Evolutionary conservation across 2,888 invertebrate species (phyloP), one percentile per base, ranked within the genome.

Genomic region (Tuta absoluta): DNA sequence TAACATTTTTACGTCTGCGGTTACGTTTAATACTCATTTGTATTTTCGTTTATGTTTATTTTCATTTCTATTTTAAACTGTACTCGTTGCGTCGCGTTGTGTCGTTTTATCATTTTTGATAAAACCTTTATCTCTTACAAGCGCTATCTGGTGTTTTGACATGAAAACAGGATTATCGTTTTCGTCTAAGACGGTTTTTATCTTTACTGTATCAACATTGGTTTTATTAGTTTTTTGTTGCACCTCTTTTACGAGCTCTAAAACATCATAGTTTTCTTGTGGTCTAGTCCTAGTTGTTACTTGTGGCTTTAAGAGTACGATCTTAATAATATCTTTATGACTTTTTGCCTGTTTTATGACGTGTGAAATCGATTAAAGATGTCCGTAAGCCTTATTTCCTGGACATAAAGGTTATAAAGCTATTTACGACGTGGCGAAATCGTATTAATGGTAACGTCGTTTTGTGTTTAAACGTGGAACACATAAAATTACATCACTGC

Each of bases 1-100:
- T 67, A 68, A 66, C 69, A 68, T 71, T 64, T 72, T 64, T 64
- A 48, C 56, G 5, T 45, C 63, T 69, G 67, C 70, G 64, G 69
- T 65, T 67, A 65, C 58, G 66, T 71, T 71, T 61, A 23, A 48
- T 60, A 65, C 60, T 48, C 17, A 65, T 62, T 51, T 21, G 38
- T 53, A 37, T 53, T 64, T 60, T 14, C 21, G 10, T 33, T 19
- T 53, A 0, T 62, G 51, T 38, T 61, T 61, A 48, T 28, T 48
- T 48, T 17, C 33, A 17, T 28, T 49, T 28, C n/a, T 24, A 1
- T 61, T 45, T 24, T n/a, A 23, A 41, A 7, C 24, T 28, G 2
- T 17, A 23, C 23, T 3, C 24, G 12, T 10, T 4, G 56, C 14
- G 1, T 24, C n/a, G 33, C 17, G 19, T 17, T 5, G 56, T 24